Evolutionary conservation across 2,113 vertebrate species (phyloP).

Genomic region (Gulo gulo): DNA sequence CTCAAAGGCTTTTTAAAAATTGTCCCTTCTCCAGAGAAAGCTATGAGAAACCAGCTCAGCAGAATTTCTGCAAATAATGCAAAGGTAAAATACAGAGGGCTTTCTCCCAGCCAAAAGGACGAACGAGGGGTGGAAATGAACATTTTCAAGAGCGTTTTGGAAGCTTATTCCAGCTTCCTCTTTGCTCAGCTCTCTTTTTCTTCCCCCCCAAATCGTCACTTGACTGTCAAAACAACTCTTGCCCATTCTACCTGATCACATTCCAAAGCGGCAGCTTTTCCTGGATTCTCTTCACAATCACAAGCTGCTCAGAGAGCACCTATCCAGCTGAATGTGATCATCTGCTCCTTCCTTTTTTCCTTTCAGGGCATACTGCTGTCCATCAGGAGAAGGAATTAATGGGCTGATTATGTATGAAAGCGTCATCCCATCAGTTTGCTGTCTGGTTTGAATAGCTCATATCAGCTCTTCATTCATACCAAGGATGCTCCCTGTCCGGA

Average conservation of each 20-base stretch:
- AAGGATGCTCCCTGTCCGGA: conserved; percentile 88
- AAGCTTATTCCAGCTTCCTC: conserved; percentile 59
- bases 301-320: conserved; percentile 79
- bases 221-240: conserved; percentile 79
- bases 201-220: conserved; percentile 65
- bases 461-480: conserved; percentile 83
- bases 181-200: conserved; percentile 64
- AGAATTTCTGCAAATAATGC: conserved; percentile 50
- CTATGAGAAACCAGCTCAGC: not conserved
- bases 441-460: conserved; percentile 84
- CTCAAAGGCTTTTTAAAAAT: conserved; percentile 39
- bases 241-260: conserved; percentile 80
- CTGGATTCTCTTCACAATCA: conserved; percentile 73
- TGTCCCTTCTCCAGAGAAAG: conserved; percentile 31
- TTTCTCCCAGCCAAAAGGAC: conserved; percentile 38
- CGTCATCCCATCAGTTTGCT: conserved; percentile 81
- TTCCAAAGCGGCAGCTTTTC: conserved; percentile 67
- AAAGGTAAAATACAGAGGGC: not conserved
- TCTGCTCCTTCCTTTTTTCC: conserved; percentile 76
- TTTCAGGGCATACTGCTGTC: conserved; percentile 80
- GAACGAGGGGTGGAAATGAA: conserved; percentile 44
- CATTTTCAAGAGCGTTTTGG: not conserved
- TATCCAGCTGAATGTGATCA: conserved; percentile 77
- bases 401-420: conserved; percentile 82
- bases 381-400: conserved; percentile 87